Evolutionary conservation across 92 coral and sea anemone species (phyloP).

Genomic region (Porites lobata): DNA sequence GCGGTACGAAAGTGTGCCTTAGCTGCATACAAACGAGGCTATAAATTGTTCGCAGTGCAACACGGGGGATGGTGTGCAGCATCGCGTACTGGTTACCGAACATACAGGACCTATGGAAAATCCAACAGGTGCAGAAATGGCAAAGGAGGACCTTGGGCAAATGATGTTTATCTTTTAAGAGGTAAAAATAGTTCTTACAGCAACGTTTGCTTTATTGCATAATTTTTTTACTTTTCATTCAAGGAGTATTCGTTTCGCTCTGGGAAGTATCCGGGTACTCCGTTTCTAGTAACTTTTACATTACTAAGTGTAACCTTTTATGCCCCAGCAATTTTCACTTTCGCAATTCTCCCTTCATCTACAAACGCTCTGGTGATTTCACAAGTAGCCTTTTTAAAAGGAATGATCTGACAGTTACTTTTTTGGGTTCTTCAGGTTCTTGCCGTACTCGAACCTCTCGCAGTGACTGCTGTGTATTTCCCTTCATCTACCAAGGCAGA

Average conservation of each 20-base stretch:
- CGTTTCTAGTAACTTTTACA: too few species aligned
- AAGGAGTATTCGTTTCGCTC: too few species aligned
- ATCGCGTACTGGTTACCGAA: conserved; percentile 55
- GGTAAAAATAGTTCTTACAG: background rate
- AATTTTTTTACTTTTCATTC: too few species aligned
- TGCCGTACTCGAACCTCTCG: conserved; percentile 37
- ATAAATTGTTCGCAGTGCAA: conserved; percentile 62
- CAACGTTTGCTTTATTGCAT: too few species aligned
- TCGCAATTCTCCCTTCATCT: too few species aligned
- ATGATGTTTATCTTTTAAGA: conserved; percentile 58
- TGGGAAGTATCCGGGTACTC: too few species aligned
- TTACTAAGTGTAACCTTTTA: too few species aligned
- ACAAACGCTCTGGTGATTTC: too few species aligned
- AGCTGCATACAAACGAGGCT: conserved; percentile 39
- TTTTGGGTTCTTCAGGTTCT: conserved; percentile 6
- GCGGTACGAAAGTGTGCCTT: conserved; percentile 39
- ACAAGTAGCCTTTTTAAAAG: too few species aligned
- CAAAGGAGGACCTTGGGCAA: conserved; percentile 74
- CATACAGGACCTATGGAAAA: conserved; percentile 60
- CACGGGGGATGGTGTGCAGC: conserved; percentile 68
- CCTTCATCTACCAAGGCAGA: conserved; percentile 70
- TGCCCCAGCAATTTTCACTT: too few species aligned
- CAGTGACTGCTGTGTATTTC: conserved; percentile 69
- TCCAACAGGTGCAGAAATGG: conserved; percentile 61
- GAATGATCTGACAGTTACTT: background rate